Conservation (phyloP, 1,140 invertebrate species). For the Caenorhabditis elegans region DNA sequence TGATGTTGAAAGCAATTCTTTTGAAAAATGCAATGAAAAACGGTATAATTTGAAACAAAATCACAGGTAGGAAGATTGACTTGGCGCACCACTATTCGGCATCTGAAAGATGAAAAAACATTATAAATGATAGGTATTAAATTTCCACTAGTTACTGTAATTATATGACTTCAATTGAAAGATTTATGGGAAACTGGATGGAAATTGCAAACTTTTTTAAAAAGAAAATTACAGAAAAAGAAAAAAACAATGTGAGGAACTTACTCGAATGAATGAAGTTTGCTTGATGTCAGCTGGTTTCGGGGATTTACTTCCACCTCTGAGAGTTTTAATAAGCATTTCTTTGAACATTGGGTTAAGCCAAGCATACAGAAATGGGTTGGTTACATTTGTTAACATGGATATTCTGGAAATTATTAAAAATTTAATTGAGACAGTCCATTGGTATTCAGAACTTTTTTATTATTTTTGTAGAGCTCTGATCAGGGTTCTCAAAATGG, state of each 20-base stretch:
- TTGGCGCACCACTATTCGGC: constrained; percentile 14
- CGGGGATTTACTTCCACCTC: background rate
- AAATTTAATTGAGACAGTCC: background rate
- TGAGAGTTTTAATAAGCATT: constrained; percentile 79
- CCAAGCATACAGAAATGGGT: constrained; percentile 93
- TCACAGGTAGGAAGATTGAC: constrained; percentile 15
- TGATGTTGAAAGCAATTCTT: background rate
- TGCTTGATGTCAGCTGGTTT: background rate
- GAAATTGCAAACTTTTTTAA: too few relatives aligned
- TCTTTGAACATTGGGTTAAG: constrained; percentile 97
- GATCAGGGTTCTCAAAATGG: too few relatives aligned
- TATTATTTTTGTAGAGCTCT: too few relatives aligned
- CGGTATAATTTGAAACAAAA: too few relatives aligned
- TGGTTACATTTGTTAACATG: constrained; percentile 92
- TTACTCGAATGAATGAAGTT: background rate
- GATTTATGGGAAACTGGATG: background rate
- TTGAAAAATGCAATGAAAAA: background rate
- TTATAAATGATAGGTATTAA: background rate
- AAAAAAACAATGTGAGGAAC: background rate
- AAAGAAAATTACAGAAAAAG: background rate
- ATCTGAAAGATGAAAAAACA: background rate
- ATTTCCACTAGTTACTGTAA: background rate
- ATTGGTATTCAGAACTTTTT: background rate
- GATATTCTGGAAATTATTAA: constrained; percentile 72
- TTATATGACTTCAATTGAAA: background rate